Conservation (phyloP, 2,888 invertebrate genomes). For the Camptogramma bilineatum region DNA sequence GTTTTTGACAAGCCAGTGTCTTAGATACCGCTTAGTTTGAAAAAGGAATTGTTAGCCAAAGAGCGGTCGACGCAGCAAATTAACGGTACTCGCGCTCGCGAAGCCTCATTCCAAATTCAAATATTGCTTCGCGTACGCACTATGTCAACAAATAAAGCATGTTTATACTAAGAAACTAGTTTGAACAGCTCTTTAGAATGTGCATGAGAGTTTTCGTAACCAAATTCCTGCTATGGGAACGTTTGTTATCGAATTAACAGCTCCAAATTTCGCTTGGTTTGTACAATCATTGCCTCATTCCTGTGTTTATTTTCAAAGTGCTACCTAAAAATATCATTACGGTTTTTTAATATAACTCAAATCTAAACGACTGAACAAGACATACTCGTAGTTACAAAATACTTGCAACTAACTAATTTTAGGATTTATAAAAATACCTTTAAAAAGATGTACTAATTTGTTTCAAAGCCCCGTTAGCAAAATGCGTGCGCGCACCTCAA, state of each 20-base stretch:
- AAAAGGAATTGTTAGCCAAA: slow-evolving; percentile 30
- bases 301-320: slow-evolving; percentile 3
- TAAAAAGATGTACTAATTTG: neutral
- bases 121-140: slow-evolving; percentile 64
- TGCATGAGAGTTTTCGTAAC: slow-evolving; percentile 37
- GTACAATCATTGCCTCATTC: slow-evolving; percentile 26
- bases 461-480: slow-evolving; percentile 46
- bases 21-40: slow-evolving; percentile 14
- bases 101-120: slow-evolving; percentile 72
- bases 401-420: neutral
- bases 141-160: slow-evolving; percentile 63
- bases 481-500: slow-evolving; percentile 49
- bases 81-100: slow-evolving; percentile 77
- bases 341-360: neutral
- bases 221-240: slow-evolving; percentile 24
- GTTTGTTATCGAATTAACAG: slow-evolving; percentile 24
- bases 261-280: slow-evolving; percentile 22
- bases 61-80: slow-evolving; percentile 69
- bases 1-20: neutral
- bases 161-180: slow-evolving; percentile 40
- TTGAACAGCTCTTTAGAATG: slow-evolving; percentile 37
- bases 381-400: neutral
- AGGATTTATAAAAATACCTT: neutral
- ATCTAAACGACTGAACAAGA: too few relatives aligned
- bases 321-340: neutral